Percentiles rank a stretch among this genome's conserved stretches.
These are phyloP conservation scores for Mormyrus hasselquistii DNA, from an alignment of 2,797 vertebrate genomes.

Conservation along the genomic window DNA sequence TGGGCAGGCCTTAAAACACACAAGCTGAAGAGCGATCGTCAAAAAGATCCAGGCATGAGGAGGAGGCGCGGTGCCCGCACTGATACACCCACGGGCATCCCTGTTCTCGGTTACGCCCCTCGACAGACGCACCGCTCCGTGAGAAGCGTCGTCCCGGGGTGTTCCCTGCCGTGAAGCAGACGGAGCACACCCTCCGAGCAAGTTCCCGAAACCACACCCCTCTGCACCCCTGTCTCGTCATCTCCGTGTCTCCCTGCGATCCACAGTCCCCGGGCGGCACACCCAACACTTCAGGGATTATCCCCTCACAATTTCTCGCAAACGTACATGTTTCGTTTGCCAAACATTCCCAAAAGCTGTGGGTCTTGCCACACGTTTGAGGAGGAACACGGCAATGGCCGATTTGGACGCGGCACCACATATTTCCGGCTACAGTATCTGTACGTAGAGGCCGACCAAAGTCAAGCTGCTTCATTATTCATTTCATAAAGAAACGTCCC, in stretches of 20 bases:
- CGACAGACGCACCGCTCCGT: not conserved
- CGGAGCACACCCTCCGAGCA: not conserved
- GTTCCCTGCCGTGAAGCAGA: not conserved
- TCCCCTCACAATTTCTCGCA: not conserved
- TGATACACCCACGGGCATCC: not conserved
- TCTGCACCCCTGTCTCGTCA: not conserved
- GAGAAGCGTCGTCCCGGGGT: not conserved
- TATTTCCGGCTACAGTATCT: not conserved
- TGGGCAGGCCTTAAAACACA: slow-evolving; percentile 17
- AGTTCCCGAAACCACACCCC: not conserved
- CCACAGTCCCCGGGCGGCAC: not conserved
- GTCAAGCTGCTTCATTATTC: not conserved
- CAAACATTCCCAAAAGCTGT: slow-evolving; percentile 17
- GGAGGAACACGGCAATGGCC: not conserved
- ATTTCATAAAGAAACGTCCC: not conserved
- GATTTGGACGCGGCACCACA: not conserved
- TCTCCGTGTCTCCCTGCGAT: not conserved
- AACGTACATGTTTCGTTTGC: not conserved
- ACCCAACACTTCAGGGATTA: not conserved
- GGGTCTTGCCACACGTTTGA: slow-evolving; percentile 21
- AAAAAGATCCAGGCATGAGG: slow-evolving; percentile 1
- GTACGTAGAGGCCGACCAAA: not conserved
- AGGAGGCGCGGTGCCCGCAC: not conserved
- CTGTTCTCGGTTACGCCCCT: not conserved
- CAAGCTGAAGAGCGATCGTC: slow-evolving; percentile 15